Base-by-base conservation (phyloP, 2,113 vertebrate genomes). In the Salvator merianae region DNA sequence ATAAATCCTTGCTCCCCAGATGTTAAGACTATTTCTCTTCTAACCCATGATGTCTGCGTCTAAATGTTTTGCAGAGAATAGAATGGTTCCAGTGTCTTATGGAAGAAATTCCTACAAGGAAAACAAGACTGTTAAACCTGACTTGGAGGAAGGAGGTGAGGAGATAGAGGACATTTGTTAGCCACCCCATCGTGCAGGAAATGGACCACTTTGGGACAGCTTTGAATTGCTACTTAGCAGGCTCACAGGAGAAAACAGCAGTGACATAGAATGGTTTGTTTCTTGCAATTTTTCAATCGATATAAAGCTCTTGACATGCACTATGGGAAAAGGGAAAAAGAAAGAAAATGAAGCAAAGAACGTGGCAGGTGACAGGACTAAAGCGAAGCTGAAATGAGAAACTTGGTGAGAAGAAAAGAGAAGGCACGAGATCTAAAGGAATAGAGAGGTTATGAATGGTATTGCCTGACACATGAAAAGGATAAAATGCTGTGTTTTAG, bases 381-480 rank as follows among this genome's bases (percentile, higher is more conserved):
- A 79, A 89, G 81, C 0, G 62, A 93, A 89, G 85, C 81, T 53
- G 32, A 89, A 89, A 92, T 82, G 81, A 79, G 89, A 89, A 87
- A 89, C 20, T 85, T 84, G 89, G 91, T 85, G 82, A 84, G 80
- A 91, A 91, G 84, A 88, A 92, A 83, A 92, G 87, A 91, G 90
- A 74, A 91, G 88, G 83, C 83, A 79, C 1, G 26, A 65, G 68
- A 28, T 73, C 36, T 77, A 66, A 86, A 87, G 53, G 77, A 65
- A 69, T 26, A 79, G 71, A 84, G 81, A 76, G 55, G 30, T 73
- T 85, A 34, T 36, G 40, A 79, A 65, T 66, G 77, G 14, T 22
- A 8, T 85, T 85, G 30, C 53, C 55, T n/a, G 90, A 88, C 47
- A 66, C 90, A 88, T 85, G 89, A 94, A 93, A 87, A 90, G 83